Base-by-base conservation (phyloP, 2,113 vertebrate species). In the Perca flavescens region DNA sequence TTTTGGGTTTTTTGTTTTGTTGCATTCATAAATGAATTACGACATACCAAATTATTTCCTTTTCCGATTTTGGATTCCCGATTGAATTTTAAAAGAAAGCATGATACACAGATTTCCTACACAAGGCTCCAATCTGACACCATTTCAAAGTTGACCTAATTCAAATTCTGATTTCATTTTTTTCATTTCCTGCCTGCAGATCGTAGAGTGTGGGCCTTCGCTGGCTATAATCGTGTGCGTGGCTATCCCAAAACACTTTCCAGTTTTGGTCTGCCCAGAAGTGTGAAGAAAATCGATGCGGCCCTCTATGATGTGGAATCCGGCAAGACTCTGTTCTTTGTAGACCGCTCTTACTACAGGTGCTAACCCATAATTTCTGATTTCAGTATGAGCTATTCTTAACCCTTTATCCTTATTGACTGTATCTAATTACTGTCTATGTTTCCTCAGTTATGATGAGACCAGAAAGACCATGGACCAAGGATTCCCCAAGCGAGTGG, bases 261-360 rank as follows among this genome's bases (percentile, higher is more conserved):
- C 68, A 93, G 0, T 5, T 84, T 97, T 2, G 95, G 96, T 22
- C 92, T 99, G 43, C 96, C 97, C 0, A 90, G 79, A 68, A 85
- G 31, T 0, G 68, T 98, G 31, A 94, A 75, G 81, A 96, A 95
- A 73, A 89, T 99, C 5, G 94, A 96, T 22, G 98, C 97, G 1
- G 97, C 95, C 58, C 90, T 97, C 52, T 95, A 78, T 43, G 94
- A 97, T 9, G 49, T 56, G 56, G 0, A 50, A 0, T 83, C 93
- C 14, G 57, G 90, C 17, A 98, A 97, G 93, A 96, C 95, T 0
- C 93, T 97, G 74, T 97, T 99, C 92, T 99, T 99, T 54, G 63
- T 91, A 11, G 95, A 79, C 1, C 62, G 86, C 16, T 28, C 92
- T 6, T 96, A 96, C 79, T 99, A 96, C 95, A 98, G 97, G 98